These are phyloP conservation scores for Sciurus vulgaris DNA, from an alignment of 2,797 vertebrate genomes.

Conservation along the genomic window DNA sequence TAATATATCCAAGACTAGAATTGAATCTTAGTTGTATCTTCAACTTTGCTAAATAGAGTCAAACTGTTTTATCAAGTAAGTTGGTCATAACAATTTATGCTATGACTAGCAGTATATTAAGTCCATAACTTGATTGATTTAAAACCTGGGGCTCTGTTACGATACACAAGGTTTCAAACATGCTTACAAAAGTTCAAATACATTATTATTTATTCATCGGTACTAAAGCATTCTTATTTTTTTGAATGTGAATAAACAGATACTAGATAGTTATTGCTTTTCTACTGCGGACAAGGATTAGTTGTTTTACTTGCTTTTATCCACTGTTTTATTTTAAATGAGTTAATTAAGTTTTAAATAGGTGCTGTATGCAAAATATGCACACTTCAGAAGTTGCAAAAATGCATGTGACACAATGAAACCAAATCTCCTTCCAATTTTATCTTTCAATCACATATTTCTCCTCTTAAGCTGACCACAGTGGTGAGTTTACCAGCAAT, in stretches of 20 bases:
- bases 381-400: not conserved
- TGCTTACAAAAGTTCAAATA: slow-evolving; percentile 52
- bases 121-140: not conserved
- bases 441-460: not conserved
- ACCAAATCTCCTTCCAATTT: not conserved
- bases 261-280: slow-evolving; percentile 15
- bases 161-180: slow-evolving; percentile 31
- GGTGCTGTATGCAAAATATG: not conserved
- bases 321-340: slow-evolving; percentile 39
- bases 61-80: not conserved
- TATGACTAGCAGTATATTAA: not conserved
- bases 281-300: not conserved
- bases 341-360: slow-evolving; percentile 52
- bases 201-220: slow-evolving; percentile 43
- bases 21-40: not conserved
- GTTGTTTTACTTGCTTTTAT: slow-evolving; percentile 20
- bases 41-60: not conserved
- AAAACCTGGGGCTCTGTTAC: not conserved
- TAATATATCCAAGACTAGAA: not conserved
- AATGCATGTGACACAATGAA: not conserved
- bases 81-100: not conserved
- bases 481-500: not conserved
- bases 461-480: not conserved
- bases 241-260: slow-evolving; percentile 34
- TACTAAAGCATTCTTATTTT: slow-evolving; percentile 32